Base-by-base conservation (phyloP, 2,797 vertebrate species). In the Pyrocephalus nanus region DNA sequence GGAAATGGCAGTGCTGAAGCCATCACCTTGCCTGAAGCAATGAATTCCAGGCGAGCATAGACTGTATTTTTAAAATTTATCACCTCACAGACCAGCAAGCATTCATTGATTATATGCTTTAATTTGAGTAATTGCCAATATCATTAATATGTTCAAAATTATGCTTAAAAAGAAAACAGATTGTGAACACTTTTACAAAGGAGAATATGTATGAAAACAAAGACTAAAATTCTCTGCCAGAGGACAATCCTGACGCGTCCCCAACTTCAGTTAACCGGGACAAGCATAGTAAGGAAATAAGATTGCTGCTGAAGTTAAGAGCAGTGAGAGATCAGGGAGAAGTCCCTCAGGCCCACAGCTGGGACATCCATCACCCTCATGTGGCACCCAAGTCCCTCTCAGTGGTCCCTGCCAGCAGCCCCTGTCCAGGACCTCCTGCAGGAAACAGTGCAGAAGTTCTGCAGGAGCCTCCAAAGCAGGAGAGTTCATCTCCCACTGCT, bases 111-210 rank as follows among this genome's bases (percentile, higher is more conserved):
- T 97, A 90, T 72, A 57, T 83, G 88, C 88, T 97, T 94, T 92
- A 34, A 89, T 92, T 80, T 95, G 95, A 97, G 91, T 92, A 95
- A 96, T 95, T 86, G 91, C 96, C 96, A 96, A 79, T 96, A 96
- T 88, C 86, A 92, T 92, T 86, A 96, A 76, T 65, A 81, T 22
- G 78, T 69, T 86, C 92, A 92, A 94, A 94, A 88, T 60, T 36
- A 70, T n/a, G 53, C 73, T 93, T 82, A 15, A 74, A 90, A 92
- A 84, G 82, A 88, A 81, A 95, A 66, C 67, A 90, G 43, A 53
- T 50, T 78, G n/a, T 90, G 65, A 80, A 18, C 0, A 1, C 30
- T 73, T 86, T 88, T 73, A 74, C 40, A 53, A 89, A 79, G 50
- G 19, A 65, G 40, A 80, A 36, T n/a, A 51, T 5, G 20, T 55